Percentiles rank a stretch among this genome's conserved stretches.
phyloP scores from a whole-genome alignment of 2,113 vertebrate species.

The Ginglymostoma cirratum region DNA sequence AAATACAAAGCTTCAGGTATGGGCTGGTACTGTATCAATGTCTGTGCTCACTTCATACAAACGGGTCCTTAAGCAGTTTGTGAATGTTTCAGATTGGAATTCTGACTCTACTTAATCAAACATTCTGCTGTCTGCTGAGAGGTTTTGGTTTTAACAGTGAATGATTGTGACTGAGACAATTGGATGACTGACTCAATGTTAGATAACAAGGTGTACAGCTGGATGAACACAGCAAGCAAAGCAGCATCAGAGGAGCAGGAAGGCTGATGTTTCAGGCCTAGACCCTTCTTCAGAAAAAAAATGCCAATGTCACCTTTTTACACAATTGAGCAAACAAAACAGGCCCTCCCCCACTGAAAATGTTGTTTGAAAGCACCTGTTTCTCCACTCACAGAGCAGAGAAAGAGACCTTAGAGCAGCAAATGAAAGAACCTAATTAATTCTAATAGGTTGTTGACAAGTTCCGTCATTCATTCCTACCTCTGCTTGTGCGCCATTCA shows the following conservation, averaged over 20 bases:
- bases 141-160: background rate
- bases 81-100: background rate
- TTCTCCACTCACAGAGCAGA: background rate
- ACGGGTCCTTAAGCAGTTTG: background rate
- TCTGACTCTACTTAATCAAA: background rate
- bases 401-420: background rate
- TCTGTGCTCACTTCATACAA: background rate
- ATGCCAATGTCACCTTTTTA: background rate
- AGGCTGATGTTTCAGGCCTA: no score
- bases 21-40: background rate
- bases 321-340: background rate
- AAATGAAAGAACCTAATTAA: background rate
- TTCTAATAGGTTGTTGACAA: background rate
- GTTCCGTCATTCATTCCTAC: background rate
- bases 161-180: background rate
- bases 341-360: background rate
- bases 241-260: no score
- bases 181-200: background rate
- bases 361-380: background rate
- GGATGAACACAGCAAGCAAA: no score
- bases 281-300: no score
- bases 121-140: background rate
- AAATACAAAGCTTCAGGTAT: background rate
- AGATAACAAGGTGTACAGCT: no score
- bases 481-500: background rate